Evolutionary conservation across 2,113 vertebrate species (phyloP).

Genomic region (Ibidorhyncha struthersii): DNA sequence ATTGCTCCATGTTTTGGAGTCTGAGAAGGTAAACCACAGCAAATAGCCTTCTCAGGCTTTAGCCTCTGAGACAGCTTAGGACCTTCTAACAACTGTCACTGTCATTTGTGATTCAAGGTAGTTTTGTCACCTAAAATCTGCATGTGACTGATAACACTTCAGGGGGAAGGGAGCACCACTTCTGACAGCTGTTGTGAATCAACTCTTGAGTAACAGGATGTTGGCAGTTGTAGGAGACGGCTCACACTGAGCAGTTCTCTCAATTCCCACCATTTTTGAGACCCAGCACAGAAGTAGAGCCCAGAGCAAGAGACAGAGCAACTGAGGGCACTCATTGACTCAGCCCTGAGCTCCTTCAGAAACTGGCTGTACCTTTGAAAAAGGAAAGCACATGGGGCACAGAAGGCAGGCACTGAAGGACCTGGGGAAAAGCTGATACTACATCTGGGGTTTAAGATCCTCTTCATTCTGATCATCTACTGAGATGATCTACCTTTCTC

Average conservation of each 20-base stretch:
- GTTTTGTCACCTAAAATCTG: background rate
- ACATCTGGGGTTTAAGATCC: background rate
- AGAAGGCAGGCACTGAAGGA: background rate
- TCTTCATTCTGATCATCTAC: background rate
- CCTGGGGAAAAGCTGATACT: background rate
- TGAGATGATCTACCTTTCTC: background rate
- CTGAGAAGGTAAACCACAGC: background rate
- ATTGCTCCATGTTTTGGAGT: background rate
- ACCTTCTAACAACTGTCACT: background rate
- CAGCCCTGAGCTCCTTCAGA: background rate
- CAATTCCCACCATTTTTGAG: background rate
- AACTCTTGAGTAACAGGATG: background rate
- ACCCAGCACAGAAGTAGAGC: background rate
- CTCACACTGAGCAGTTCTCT: background rate
- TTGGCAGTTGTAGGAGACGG: background rate
- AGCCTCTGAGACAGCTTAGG: background rate
- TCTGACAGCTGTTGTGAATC: background rate
- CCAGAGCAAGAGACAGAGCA: accelerated
- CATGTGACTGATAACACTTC: background rate
- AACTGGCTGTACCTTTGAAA: background rate
- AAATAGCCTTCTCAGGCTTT: background rate
- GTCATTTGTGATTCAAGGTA: background rate
- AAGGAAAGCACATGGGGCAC: background rate
- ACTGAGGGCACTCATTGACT: background rate
- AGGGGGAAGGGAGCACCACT: background rate